phyloP scores from a whole-genome alignment of 2,797 vertebrate genomes.

The Pangasius djambal region DNA sequence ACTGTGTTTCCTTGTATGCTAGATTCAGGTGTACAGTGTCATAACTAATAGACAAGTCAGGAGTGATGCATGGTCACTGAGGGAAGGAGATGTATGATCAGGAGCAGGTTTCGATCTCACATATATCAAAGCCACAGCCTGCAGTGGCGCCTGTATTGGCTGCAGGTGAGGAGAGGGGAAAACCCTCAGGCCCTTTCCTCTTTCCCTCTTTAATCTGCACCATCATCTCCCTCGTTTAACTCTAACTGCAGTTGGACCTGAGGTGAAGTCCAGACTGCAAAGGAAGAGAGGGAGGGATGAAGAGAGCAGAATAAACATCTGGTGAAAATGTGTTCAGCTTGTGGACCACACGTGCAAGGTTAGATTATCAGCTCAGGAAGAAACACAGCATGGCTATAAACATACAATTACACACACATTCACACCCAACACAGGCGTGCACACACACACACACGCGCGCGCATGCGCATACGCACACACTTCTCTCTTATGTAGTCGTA shows the following conservation, averaged over 20 bases:
- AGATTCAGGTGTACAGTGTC: background rate
- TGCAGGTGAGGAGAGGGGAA: slow-evolving; percentile 28
- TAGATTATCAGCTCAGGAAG: background rate
- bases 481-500: background rate
- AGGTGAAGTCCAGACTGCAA: slow-evolving; percentile 58
- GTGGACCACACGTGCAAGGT: slow-evolving; percentile 33
- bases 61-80: slow-evolving; percentile 32
- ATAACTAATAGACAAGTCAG: slow-evolving; percentile 15
- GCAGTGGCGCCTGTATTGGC: background rate
- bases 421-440: background rate
- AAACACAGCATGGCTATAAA: slow-evolving; percentile 10
- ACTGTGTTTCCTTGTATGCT: background rate
- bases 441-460: no score
- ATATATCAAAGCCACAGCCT: slow-evolving; percentile 18
- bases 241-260: slow-evolving; percentile 62
- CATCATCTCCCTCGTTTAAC: slow-evolving; percentile 54
- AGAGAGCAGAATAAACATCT: slow-evolving; percentile 45
- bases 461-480: background rate
- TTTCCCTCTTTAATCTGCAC: slow-evolving; percentile 37
- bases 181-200: slow-evolving; percentile 31
- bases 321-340: slow-evolving; percentile 45
- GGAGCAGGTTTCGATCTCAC: slow-evolving; percentile 22
- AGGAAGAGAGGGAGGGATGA: slow-evolving; percentile 41
- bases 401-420: slow-evolving; percentile 20
- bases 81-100: slow-evolving; percentile 27